A percentile compares a stretch with the other conserved stretches of the same genome.
Evolutionary conservation across 1,140 invertebrate species (phyloP).

Genomic region (Camponotus vicinus): DNA sequence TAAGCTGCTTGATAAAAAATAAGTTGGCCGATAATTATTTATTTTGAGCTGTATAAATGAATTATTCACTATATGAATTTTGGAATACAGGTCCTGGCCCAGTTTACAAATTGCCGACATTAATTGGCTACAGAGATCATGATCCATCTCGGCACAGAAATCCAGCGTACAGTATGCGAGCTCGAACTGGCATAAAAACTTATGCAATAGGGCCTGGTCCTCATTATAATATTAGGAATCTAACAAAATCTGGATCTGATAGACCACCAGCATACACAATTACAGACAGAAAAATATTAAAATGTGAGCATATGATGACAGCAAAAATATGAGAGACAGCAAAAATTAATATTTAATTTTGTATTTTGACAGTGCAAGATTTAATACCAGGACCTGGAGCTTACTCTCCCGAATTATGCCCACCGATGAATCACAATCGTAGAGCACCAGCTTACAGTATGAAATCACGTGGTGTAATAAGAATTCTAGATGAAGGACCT

Average conservation of each 20-base stretch:
- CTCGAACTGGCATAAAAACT: slow-evolving; percentile 32
- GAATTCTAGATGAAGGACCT: slow-evolving; percentile 70
- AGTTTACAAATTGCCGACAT: slow-evolving; percentile 79
- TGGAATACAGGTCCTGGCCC: slow-evolving; percentile 83
- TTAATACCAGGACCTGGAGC: slow-evolving; percentile 82
- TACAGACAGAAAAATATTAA: slow-evolving; percentile 53
- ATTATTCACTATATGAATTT: slow-evolving; percentile 23
- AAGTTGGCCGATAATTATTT: slow-evolving; percentile 36
- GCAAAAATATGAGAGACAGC: no score
- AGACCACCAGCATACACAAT: slow-evolving; percentile 80
- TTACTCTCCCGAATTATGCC: slow-evolving; percentile 80
- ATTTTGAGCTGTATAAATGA: slow-evolving; percentile 33
- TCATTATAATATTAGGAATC: slow-evolving; percentile 73
- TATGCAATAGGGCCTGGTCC: slow-evolving; percentile 81
- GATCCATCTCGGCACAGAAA: slow-evolving; percentile 80
- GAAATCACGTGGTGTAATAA: slow-evolving; percentile 60
- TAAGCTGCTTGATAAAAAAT: slow-evolving; percentile 72
- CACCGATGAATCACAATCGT: slow-evolving; percentile 77
- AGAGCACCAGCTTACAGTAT: slow-evolving; percentile 79
- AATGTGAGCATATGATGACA: slow-evolving; percentile 47
- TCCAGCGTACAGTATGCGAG: slow-evolving; percentile 82
- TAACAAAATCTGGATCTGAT: slow-evolving; percentile 79
- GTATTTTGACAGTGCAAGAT: slow-evolving; percentile 46
- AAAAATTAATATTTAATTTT: slow-evolving; percentile 14
- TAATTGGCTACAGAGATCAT: slow-evolving; percentile 82